Evolutionary conservation across 2,888 invertebrate genomes (phyloP), one percentile per base, ranked within the genome.

Genomic region (Phaonia tiefii): DNA sequence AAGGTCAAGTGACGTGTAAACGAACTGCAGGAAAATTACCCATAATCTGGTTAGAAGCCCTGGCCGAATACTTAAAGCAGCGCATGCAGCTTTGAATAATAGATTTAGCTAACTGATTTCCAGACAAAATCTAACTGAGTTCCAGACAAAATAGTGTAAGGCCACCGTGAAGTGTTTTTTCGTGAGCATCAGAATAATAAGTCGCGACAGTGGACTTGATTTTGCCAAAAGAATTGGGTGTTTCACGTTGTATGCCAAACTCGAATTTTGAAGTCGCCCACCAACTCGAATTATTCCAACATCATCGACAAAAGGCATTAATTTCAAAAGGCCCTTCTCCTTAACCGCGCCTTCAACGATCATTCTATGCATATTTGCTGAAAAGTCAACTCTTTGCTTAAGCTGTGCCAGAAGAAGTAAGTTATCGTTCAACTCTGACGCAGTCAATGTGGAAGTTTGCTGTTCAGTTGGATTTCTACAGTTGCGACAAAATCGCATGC

Each of bases 161-260:
- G n/a, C 67, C 75, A 31, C 75, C 69, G 25, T 75, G 67, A 22
- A 75, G 15, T 0, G 67, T 58, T 15, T 69, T 60, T 22, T 37
- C 1, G 17, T 75, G 69, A 11, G 60, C 39, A 42, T 75, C 67
- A 17, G 39, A 75, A 42, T 13, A 75, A 20, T 10, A 69, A 26
- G 22, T 13, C 15, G 2, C n/a, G 75, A 49, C 5, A 75, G 5
- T 13, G 67, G 75, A 20, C 49, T 75, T 5, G 11, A n/a, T 60
- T 69, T 75, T 3, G 39, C n/a, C 1, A 75, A 20, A 5, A 75
- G 13, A 20, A 86, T 83, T 1, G 84, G 84, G 79, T 85, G 84
- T 63, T 83, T 85, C 56, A 73, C 63, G 20, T 82, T 67, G 22
- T 71, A 77, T 20, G 73, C 37, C 13, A 84, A 39, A 5, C 75